These are phyloP conservation scores for Listronotus bonariensis DNA, from an alignment of 1,140 invertebrate species.

Conservation along the genomic window DNA sequence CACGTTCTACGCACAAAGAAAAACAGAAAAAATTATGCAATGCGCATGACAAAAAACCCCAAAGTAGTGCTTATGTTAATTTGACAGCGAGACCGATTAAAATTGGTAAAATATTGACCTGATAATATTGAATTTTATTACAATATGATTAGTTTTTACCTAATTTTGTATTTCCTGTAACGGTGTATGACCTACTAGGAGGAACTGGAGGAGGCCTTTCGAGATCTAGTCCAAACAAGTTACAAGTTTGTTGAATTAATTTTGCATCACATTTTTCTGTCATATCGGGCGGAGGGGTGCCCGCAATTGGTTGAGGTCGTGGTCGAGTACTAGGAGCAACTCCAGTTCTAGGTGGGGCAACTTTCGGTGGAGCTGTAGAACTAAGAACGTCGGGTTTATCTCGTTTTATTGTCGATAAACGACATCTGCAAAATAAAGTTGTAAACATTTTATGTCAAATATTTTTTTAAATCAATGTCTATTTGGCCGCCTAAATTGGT, in stretches of 20 bases:
- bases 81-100: too few species aligned
- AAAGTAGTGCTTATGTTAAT: too few species aligned
- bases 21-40: too few species aligned
- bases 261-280: constrained; percentile 82
- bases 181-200: constrained; percentile 85
- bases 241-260: constrained; percentile 87
- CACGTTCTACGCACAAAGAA: too few species aligned
- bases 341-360: constrained; percentile 27
- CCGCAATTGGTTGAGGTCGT: constrained; percentile 86
- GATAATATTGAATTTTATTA: too few species aligned
- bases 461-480: too few species aligned
- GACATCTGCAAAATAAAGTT: constrained; percentile 59
- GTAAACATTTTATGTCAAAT: too few species aligned
- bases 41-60: too few species aligned
- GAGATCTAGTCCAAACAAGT: constrained; percentile 85
- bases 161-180: constrained; percentile 88
- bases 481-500: too few species aligned
- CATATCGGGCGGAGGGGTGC: constrained; percentile 75
- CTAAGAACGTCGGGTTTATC: constrained; percentile 51
- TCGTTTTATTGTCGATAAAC: constrained; percentile 68
- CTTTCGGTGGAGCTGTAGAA: constrained; percentile 14
- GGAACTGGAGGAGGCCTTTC: constrained; percentile 89
- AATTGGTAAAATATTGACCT: too few species aligned
- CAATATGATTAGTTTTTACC: constrained; percentile 26
- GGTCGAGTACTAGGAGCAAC: constrained; percentile 61